These are phyloP conservation scores for Macropus fuliginosus DNA, from an alignment of 2,797 vertebrate species.

Conservation along the genomic window DNA sequence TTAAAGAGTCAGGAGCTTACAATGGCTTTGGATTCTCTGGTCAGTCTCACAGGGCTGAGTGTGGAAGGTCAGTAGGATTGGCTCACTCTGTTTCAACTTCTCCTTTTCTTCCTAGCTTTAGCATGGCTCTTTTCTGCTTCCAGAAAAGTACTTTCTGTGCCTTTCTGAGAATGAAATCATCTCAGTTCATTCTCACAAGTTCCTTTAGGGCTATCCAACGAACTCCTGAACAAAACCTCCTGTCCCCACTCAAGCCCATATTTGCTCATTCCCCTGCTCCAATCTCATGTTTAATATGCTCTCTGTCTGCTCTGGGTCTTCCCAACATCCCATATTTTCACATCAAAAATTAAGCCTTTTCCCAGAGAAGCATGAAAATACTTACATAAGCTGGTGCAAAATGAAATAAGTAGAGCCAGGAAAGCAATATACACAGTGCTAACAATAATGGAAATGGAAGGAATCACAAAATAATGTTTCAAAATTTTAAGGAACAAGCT, in stretches of 20 bases:
- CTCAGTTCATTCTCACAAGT: not conserved
- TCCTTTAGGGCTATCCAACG: not conserved
- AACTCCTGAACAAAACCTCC: not conserved
- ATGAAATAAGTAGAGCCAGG: not conserved
- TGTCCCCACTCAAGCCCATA: not conserved
- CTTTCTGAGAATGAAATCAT: not conserved
- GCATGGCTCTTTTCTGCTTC: not conserved
- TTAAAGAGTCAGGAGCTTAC: not conserved
- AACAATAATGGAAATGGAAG: not conserved
- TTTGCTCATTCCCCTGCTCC: not conserved
- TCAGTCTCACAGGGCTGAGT: not conserved
- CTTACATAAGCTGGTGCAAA: not conserved
- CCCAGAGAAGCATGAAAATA: not conserved
- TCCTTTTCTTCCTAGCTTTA: slow-evolving; percentile 11
- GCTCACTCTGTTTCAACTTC: not conserved
- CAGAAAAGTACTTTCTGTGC: slow-evolving; percentile 11
- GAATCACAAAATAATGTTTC: not conserved
- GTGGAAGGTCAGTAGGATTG: not conserved
- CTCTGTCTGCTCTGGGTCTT: not conserved
- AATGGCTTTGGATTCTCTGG: not conserved
- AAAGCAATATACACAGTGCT: not conserved
- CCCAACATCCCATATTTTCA: not conserved
- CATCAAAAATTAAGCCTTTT: not conserved
- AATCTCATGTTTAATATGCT: not conserved
- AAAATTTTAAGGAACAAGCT: not conserved